Percentiles rank a stretch among this genome's conserved stretches.
These are phyloP conservation scores for Brassicogethes aeneus DNA, from an alignment of 2,888 invertebrate genomes.

Conservation along the genomic window DNA sequence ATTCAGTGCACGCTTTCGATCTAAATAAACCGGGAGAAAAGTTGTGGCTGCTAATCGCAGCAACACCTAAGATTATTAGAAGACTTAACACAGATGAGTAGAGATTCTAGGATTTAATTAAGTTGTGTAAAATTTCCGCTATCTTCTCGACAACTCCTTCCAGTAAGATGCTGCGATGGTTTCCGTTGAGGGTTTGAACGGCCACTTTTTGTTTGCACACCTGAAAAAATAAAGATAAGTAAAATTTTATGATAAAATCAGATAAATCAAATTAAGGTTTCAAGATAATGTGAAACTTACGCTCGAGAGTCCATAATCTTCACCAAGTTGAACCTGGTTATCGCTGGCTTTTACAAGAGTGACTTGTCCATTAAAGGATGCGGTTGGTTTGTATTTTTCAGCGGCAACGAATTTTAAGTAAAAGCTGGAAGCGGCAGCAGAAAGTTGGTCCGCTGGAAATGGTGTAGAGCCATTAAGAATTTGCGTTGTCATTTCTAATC, in stretches of 20 bases:
- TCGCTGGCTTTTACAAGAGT: conserved; percentile 80
- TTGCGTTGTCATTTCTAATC: conserved; percentile 49
- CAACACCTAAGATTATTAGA: no score
- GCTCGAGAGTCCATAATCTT: conserved; percentile 83
- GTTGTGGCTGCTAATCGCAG: no score
- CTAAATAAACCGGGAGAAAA: no score
- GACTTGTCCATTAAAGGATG: conserved; percentile 59
- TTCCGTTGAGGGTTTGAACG: conserved; percentile 62
- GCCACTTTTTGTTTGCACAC: conserved; percentile 58
- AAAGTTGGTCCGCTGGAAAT: conserved; percentile 49
- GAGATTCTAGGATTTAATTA: no score
- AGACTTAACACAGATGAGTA: no score
- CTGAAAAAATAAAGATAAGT: conserved; percentile 40
- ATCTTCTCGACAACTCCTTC: conserved; percentile 68
- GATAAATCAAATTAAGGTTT: no score
- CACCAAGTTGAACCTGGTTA: conserved; percentile 71
- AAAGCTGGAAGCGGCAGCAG: conserved; percentile 66
- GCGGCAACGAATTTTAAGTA: conserved; percentile 72
- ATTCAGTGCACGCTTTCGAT: no score
- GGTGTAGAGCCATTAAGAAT: conserved; percentile 50
- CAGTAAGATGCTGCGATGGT: conserved; percentile 80
- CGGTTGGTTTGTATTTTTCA: conserved; percentile 63
- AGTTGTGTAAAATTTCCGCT: conserved; percentile 52
- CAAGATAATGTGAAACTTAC: no score
- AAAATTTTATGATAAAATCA: not conserved